Percentiles rank a stretch among this genome's conserved stretches.
These are phyloP conservation scores for Iphiclides podalirius DNA, from an alignment of 2,888 invertebrate genomes.

Conservation along the genomic window DNA sequence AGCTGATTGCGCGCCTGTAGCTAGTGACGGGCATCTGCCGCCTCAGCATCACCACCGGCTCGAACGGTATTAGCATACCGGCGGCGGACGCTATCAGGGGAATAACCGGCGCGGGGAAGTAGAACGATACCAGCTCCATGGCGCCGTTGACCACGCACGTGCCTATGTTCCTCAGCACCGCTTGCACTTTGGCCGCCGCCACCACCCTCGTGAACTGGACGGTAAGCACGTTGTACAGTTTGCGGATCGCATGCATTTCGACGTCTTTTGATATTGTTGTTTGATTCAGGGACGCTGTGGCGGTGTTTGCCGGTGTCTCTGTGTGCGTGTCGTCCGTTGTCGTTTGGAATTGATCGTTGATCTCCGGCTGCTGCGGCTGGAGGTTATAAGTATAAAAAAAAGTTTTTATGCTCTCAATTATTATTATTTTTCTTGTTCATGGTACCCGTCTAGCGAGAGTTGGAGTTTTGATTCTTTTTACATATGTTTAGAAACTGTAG, in stretches of 20 bases:
- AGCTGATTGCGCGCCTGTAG: constrained; percentile 61
- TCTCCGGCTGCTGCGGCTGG: constrained; percentile 54
- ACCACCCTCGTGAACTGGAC: constrained; percentile 42
- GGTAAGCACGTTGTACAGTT: constrained; percentile 40
- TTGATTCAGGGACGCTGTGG: background rate
- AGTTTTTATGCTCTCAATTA: too few relatives aligned
- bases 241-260: constrained; percentile 8
- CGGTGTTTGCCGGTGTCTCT: constrained; percentile 19
- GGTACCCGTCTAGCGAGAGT: too few relatives aligned
- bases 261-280: background rate
- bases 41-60: constrained; percentile 60
- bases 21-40: constrained; percentile 65
- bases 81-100: constrained; percentile 65
- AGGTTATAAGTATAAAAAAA: too few relatives aligned
- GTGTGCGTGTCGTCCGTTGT: constrained; percentile 14
- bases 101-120: constrained; percentile 62
- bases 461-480: too few relatives aligned
- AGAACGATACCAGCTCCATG: constrained; percentile 61
- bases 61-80: constrained; percentile 65
- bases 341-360: constrained; percentile 46
- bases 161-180: constrained; percentile 58
- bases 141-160: constrained; percentile 66
- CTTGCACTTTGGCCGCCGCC: constrained; percentile 47
- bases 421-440: too few relatives aligned
- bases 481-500: too few relatives aligned